Conservation (phyloP, 2,888 invertebrate species). For the Campoplex capitator region DNA sequence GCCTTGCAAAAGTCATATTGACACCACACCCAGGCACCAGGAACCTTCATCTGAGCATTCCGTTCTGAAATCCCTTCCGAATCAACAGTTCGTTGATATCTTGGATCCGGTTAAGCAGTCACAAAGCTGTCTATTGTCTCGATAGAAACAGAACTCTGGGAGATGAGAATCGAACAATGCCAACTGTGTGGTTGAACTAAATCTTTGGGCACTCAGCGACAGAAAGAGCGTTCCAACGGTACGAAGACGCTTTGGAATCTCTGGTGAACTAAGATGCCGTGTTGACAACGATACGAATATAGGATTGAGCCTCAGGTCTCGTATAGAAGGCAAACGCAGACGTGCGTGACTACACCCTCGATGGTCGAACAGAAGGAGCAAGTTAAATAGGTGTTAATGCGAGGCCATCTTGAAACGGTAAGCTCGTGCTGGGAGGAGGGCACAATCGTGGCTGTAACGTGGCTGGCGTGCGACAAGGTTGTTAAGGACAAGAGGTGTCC, state of each 20-base stretch:
- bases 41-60: conserved; percentile 10
- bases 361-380: conserved; percentile 49
- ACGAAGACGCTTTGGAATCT: conserved; percentile 34
- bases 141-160: conserved; percentile 21
- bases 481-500: conserved; percentile 80
- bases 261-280: conserved; percentile 17
- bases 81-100: conserved; percentile 29
- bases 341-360: conserved; percentile 34
- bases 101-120: conserved; percentile 13
- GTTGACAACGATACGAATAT: conserved; percentile 4
- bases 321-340: conserved; percentile 12
- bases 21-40: not conserved
- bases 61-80: not conserved
- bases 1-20: not conserved
- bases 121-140: conserved; percentile 49
- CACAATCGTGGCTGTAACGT: conserved; percentile 60
- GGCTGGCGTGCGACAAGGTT: conserved; percentile 77
- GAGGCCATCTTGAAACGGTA: conserved; percentile 71
- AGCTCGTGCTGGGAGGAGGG: conserved; percentile 56
- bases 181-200: conserved; percentile 1
- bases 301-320: not conserved
- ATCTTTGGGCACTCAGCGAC: conserved; percentile 12
- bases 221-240: not conserved
- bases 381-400: conserved; percentile 83
- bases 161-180: conserved; percentile 50